Conservation (phyloP, 2,888 invertebrate species). For the Microplitis manilae region DNA sequence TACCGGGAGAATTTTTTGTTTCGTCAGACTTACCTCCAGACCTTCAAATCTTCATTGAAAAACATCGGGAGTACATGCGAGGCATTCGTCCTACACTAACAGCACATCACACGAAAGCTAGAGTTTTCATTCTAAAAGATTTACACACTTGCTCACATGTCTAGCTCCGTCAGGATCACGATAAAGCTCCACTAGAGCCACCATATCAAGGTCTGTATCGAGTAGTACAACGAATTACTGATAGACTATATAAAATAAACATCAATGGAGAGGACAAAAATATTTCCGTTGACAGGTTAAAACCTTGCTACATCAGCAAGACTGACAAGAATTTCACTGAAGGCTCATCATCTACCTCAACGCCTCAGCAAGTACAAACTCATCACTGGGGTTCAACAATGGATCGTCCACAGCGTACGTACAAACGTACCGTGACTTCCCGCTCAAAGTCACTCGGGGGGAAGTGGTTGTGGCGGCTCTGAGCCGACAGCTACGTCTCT, state of each 20-base stretch:
- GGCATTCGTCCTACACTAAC: slow-evolving; percentile 14
- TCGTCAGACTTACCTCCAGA: slow-evolving; percentile 17
- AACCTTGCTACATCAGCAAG: slow-evolving; percentile 26
- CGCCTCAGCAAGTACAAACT: too few species aligned
- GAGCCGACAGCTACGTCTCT: too few species aligned
- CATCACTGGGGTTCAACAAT: too few species aligned
- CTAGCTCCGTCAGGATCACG: slow-evolving; percentile 12
- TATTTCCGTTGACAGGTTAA: slow-evolving; percentile 23
- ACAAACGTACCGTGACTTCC: too few species aligned
- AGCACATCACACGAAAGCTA: slow-evolving; percentile 24
- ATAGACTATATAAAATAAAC: slow-evolving; percentile 17
- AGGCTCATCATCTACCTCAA: neutral
- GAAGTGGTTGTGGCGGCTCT: too few species aligned
- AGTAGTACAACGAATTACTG: slow-evolving; percentile 16
- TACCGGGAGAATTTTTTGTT: slow-evolving; percentile 44
- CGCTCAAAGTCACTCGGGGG: too few species aligned
- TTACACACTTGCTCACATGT: slow-evolving; percentile 32
- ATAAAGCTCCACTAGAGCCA: slow-evolving; percentile 7
- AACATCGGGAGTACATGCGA: slow-evolving; percentile 33
- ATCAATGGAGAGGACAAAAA: slow-evolving; percentile 27
- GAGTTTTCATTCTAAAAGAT: slow-evolving; percentile 27
- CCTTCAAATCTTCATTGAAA: slow-evolving; percentile 34
- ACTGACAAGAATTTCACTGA: neutral
- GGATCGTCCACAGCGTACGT: too few species aligned
- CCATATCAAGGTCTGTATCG: slow-evolving; percentile 26